A percentile compares a stretch with the other conserved stretches of the same genome.
Evolutionary conservation across 2,888 invertebrate genomes (phyloP).

Genomic region (Melanchra persicariae): DNA sequence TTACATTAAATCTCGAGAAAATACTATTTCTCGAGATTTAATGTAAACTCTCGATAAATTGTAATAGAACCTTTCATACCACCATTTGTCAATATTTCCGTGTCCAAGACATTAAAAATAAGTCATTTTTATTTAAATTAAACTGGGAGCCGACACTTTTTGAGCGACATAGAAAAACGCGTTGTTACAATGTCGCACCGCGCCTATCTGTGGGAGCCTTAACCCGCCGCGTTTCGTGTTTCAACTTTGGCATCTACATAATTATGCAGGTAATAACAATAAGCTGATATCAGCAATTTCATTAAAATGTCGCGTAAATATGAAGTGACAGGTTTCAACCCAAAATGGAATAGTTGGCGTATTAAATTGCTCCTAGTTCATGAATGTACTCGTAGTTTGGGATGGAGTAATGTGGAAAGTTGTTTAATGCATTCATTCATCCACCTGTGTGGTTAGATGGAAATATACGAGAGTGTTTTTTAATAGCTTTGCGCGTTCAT

Average conservation of each 20-base stretch:
- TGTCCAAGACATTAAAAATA: not conserved
- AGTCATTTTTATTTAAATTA: too few species aligned
- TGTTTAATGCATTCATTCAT: not conserved
- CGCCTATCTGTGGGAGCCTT: not conserved
- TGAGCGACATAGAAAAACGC: too few species aligned
- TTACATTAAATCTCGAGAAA: not conserved
- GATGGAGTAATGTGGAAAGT: not conserved
- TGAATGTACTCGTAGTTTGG: slow-evolving; percentile 16
- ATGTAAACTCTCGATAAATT: not conserved
- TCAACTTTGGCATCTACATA: not conserved
- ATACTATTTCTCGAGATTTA: too few species aligned
- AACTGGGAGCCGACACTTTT: too few species aligned
- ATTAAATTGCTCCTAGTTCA: not conserved
- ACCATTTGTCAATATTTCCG: not conserved
- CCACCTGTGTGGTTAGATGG: not conserved
- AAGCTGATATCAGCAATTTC: slow-evolving; percentile 27
- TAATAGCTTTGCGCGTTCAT: too few species aligned
- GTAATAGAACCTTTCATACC: not conserved
- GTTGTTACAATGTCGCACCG: not conserved
- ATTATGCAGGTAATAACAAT: slow-evolving; percentile 12
- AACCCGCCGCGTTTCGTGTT: not conserved
- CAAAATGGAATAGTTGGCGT: slow-evolving; percentile 17
- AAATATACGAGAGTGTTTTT: too few species aligned
- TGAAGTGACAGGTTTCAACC: slow-evolving; percentile 9
- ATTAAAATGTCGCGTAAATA: slow-evolving; percentile 23